Conservation (phyloP, 2,888 invertebrate genomes). For the Fragum fragum region DNA sequence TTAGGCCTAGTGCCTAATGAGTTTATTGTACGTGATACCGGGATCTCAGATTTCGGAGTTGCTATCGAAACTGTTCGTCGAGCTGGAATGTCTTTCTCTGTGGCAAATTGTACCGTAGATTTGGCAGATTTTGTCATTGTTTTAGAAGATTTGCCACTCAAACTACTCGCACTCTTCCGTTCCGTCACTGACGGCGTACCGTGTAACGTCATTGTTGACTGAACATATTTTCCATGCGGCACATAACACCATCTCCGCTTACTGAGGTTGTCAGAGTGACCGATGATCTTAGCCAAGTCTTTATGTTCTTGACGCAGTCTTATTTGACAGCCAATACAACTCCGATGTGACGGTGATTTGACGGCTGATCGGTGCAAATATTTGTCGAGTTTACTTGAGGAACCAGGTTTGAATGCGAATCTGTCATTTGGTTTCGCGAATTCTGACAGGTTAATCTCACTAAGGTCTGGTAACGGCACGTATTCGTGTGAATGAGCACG, state of each 20-base stretch:
- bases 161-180: neutral
- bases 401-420: constrained; percentile 65
- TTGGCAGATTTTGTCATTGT: neutral
- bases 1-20: neutral
- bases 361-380: constrained; percentile 40
- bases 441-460: neutral
- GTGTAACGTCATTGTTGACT: constrained; percentile 42
- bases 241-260: constrained; percentile 67
- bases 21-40: neutral
- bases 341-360: constrained; percentile 55
- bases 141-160: constrained; percentile 2
- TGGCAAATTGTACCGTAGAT: neutral
- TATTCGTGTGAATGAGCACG: constrained; percentile 62
- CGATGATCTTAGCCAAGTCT: constrained; percentile 34
- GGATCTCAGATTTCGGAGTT: neutral
- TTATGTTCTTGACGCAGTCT: constrained; percentile 64
- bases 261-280: constrained; percentile 33
- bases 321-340: constrained; percentile 71
- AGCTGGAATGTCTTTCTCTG: neutral
- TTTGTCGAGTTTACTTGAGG: constrained; percentile 42
- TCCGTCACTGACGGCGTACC: neutral
- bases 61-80: neutral
- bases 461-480: constrained; percentile 5
- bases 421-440: constrained; percentile 54
- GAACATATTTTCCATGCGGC: constrained; percentile 60